Evolutionary conservation across 1,140 invertebrate genomes (phyloP), one percentile per base, ranked within the genome.

Genomic region (Zaprionus inermis): DNA sequence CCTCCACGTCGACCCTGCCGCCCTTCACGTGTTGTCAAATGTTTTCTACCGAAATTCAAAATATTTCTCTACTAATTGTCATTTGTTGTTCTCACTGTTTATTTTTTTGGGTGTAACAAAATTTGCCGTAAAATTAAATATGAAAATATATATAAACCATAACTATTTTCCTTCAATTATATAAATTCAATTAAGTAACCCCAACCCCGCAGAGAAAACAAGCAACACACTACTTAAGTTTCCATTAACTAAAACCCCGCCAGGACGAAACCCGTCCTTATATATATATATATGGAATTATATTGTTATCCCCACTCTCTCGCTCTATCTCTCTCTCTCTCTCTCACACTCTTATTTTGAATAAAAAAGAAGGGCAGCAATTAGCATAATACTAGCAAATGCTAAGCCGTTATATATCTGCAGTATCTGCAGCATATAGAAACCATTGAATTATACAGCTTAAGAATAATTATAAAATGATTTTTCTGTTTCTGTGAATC

Each of bases 401-500:
- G 61, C 49, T 66, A 81, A 64, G 16, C 38, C 38, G 38, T 16
- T 44, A 41, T 49, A 58, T 60, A 67, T 69, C 63, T 61, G 74
- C 71, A 75, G 70, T 83, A 63, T 74, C 41, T 44, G 41, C 41
- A 18, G 63, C 46, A 20, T 51, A 64, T 38, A 64, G 51, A 76
- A 78, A 71, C 36, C 61, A 79, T 71, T 74, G 55, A 89, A 88
- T 77, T 89, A 84, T 89, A 88, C 83, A 88, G 84, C 76, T 89
- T 88, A 88, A 89, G 81, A 85, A 90, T 90, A 81, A 89, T 89
- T 90, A 90, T 89, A 88, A 76, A 84, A 89, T 89, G 77, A 89
- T 84, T 89, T 89, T 90, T 86, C 83, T 90, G 85, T 90, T 90
- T 90, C 85, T 90, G 85, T 90, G 86, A 90, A 91, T 91, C 81